Percentiles rank a stretch among this genome's conserved stretches.
phyloP scores from a whole-genome alignment of 1,140 invertebrate species.

The Chionoecetes opilio region DNA sequence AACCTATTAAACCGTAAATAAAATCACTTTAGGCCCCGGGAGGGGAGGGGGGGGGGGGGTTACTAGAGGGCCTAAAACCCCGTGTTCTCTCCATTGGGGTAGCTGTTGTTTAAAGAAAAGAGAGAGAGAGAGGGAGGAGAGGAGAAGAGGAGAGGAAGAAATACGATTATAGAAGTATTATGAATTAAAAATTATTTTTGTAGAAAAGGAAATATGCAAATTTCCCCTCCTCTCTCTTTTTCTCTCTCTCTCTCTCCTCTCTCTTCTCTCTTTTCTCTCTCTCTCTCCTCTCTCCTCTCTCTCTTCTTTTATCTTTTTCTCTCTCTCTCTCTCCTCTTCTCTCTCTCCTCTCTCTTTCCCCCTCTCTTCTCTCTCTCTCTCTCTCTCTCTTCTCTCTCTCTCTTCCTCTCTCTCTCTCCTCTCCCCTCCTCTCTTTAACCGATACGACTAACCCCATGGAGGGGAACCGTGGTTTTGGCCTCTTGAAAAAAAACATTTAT shows the following conservation, averaged over 20 bases:
- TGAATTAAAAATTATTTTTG: not conserved
- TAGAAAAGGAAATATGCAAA: too few species aligned
- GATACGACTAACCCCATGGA: too few species aligned
- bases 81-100: too few species aligned
- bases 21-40: constrained; percentile 46
- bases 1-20: constrained; percentile 63
- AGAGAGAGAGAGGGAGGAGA: not conserved
- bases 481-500: too few species aligned
- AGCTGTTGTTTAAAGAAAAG: not conserved
- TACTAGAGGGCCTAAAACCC: too few species aligned
- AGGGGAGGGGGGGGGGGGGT: not conserved
- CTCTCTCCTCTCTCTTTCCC: not conserved
- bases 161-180: not conserved
- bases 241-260: not conserved
- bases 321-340: not conserved
- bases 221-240: not conserved
- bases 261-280: constrained; percentile 46
- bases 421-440: too few species aligned
- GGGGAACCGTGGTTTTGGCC: too few species aligned
- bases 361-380: not conserved
- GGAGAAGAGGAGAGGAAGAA: not conserved
- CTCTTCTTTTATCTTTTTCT: not conserved
- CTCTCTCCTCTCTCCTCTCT: not conserved
- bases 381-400: constrained; percentile 34
- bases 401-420: not conserved